A percentile compares a stretch with the other conserved stretches of the same genome.
Evolutionary conservation across 2,888 invertebrate species (phyloP).

Genomic region (Latrodectus elegans): DNA sequence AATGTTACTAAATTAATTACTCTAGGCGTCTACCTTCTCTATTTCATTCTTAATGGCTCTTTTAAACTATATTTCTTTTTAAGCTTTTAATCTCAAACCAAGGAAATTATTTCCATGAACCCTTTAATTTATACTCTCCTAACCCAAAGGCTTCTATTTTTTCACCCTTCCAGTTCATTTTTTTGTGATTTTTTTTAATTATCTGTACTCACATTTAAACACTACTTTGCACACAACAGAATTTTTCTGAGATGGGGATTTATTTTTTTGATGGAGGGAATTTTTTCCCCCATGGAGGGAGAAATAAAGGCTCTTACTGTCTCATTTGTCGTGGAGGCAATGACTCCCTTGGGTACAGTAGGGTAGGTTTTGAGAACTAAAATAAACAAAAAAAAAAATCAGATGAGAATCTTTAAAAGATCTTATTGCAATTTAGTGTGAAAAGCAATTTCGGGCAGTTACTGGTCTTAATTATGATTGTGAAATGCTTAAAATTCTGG

Average conservation of each 20-base stretch:
- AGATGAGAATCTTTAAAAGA: not conserved
- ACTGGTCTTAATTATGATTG: not conserved
- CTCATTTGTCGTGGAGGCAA: conserved; percentile 52
- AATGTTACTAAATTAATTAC: conserved; percentile 68
- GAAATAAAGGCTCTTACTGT: conserved; percentile 47
- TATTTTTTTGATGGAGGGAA: not conserved
- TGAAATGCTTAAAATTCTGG: not conserved
- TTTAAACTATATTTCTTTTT: conserved; percentile 62
- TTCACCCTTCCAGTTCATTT: conserved; percentile 8
- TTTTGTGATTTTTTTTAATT: not conserved
- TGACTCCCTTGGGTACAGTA: conserved; percentile 41
- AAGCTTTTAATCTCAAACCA: conserved; percentile 66
- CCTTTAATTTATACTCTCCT: conserved; percentile 57
- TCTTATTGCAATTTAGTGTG: conserved; percentile 1
- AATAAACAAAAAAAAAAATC: conserved; percentile 1
- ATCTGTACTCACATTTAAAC: conserved; percentile 14
- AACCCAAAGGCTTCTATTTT: conserved; percentile 29
- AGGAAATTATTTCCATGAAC: conserved; percentile 55
- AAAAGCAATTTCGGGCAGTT: not conserved
- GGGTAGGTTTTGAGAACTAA: conserved; percentile 3
- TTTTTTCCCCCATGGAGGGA: conserved; percentile 1
- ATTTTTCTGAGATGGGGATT: conserved; percentile 9
- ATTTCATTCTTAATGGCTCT: conserved; percentile 62
- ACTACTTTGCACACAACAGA: conserved; percentile 11
- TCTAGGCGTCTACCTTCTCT: conserved; percentile 19